Conservation (phyloP, 2,797 vertebrate genomes). For the Trachurus trachurus region DNA sequence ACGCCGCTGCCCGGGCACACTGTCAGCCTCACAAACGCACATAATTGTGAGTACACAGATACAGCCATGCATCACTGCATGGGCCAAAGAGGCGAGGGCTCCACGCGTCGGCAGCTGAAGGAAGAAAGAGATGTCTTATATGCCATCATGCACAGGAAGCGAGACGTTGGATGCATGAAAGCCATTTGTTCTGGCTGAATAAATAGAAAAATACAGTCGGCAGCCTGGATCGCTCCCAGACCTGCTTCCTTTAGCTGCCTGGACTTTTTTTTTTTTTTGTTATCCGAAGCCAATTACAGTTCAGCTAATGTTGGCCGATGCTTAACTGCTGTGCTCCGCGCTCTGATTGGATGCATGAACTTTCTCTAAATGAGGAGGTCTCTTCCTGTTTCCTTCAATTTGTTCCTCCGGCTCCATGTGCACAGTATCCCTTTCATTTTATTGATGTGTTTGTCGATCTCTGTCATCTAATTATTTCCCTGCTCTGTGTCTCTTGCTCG, state of each 20-base stretch:
- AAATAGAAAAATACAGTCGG: slow-evolving; percentile 41
- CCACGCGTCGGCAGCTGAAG: slow-evolving; percentile 2
- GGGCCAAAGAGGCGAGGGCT: slow-evolving; percentile 43
- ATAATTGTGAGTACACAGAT: slow-evolving; percentile 79
- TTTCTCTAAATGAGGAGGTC: slow-evolving; percentile 64
- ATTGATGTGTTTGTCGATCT: slow-evolving; percentile 76
- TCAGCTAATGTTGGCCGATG: slow-evolving; percentile 58
- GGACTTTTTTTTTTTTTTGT: not conserved
- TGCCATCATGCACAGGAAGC: slow-evolving; percentile 20
- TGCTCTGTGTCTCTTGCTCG: slow-evolving; percentile 53
- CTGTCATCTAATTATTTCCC: slow-evolving; percentile 72
- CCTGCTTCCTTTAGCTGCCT: slow-evolving; percentile 6
- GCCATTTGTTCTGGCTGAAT: slow-evolving; percentile 59
- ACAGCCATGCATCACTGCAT: slow-evolving; percentile 69
- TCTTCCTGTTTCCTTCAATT: slow-evolving; percentile 56
- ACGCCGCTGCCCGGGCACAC: slow-evolving; percentile 29
- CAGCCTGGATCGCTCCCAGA: slow-evolving; percentile 7
- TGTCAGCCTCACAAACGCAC: slow-evolving; percentile 63
- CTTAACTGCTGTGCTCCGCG: slow-evolving; percentile 40
- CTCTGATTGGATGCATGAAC: slow-evolving; percentile 62
- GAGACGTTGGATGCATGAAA: slow-evolving; percentile 31
- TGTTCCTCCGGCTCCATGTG: slow-evolving; percentile 16
- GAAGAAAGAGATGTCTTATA: slow-evolving; percentile 41
- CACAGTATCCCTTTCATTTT: slow-evolving; percentile 60
- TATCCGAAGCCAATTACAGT: slow-evolving; percentile 62